Base-by-base conservation (phyloP, 2,888 invertebrate species). In the Oeneis ivallda region DNA sequence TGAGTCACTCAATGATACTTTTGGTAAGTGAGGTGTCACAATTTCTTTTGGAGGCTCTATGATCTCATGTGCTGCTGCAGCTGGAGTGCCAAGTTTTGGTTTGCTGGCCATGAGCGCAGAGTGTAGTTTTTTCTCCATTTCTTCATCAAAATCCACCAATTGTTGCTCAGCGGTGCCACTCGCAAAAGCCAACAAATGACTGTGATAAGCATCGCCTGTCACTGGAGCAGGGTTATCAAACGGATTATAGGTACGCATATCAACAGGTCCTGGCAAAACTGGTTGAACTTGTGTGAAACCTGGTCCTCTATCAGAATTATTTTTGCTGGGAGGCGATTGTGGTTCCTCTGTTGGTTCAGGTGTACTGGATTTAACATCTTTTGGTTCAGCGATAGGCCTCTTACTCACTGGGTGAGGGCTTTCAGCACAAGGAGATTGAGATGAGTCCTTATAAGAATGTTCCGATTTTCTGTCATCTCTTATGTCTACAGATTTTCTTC, bases 171-270 rank as follows among this genome's bases (percentile, higher is more conserved):
- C 94, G 0, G 94, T 93, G 49, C 94, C 94, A 64, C 93, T 93
- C 47, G 94, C 94, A 76, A 96, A 96, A 19, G 94, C 94, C 7
- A 95, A 76, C 54, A 96, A 81, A 79, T 95, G 94, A 49, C 75
- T 93, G 65, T 93, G 93, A 71, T 93, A 94, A 0, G 93, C 92
- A 70, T 94, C 94, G 6, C 88, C 89, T 19, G 94, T 92, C 0
- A 92, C 84, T 56, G 93, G 93, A 2, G 89, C 87, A 66, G 93
- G 92, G 34, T 93, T 92, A 70, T 94, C 95, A 67, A 93, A 92
- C 1, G 93, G 89, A 77, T 94, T 96, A 80, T 97, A 97, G 0
- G 97, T 97, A 62, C 97, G 94, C 97, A 97, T 97, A 81, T 97
- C 97, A 0, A 97, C 97, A 0, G 97, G 97, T 1, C 96, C 97